phyloP scores from a whole-genome alignment of 1,140 invertebrate genomes.

The Parapsyche elsis region DNA sequence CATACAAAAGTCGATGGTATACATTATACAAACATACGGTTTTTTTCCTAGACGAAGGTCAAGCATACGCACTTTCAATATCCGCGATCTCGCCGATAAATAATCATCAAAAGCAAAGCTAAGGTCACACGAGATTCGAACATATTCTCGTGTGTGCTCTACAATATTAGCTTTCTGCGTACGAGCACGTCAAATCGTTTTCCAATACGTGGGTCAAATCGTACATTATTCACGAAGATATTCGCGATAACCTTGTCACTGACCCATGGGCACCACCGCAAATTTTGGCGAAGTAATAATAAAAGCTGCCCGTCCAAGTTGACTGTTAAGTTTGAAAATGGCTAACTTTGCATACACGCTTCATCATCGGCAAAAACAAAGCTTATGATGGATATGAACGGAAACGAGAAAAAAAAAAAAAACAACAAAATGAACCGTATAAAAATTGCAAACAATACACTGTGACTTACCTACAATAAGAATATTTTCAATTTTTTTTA shows the following conservation, averaged over 20 bases:
- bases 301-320: neutral
- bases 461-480: too few species aligned
- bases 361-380: too few species aligned
- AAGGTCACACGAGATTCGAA: neutral
- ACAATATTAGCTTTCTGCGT: constrained; percentile 3
- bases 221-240: constrained; percentile 9
- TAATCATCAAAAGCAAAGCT: neutral
- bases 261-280: neutral
- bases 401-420: too few species aligned
- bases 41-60: constrained; percentile 12
- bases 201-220: constrained; percentile 15
- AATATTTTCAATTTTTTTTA: too few species aligned
- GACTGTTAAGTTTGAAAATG: neutral
- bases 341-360: too few species aligned
- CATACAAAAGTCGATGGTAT: neutral
- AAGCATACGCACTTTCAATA: neutral
- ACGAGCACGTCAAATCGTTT: neutral
- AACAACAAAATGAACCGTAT: too few species aligned
- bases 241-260: neutral
- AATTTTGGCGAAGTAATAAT: neutral
- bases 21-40: neutral
- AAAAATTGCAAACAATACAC: too few species aligned
- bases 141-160: neutral
- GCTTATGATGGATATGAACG: too few species aligned
- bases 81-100: neutral